Conservation (phyloP, 2,113 vertebrate species). For the Rhynchopsitta pachyrhyncha region DNA sequence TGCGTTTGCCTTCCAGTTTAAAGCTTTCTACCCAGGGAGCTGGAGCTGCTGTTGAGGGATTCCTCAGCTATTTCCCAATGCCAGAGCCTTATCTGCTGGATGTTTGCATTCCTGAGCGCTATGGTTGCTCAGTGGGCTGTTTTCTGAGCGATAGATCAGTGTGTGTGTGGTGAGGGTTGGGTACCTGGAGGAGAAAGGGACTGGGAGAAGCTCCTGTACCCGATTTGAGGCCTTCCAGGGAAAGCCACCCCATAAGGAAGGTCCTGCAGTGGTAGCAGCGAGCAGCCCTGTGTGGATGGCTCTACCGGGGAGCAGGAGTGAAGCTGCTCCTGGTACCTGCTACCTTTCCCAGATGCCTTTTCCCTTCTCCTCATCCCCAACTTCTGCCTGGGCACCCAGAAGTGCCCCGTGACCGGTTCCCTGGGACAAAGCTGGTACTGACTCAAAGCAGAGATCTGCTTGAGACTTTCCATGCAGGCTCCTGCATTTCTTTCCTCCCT, state of each 20-base stretch:
- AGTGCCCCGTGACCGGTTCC: accelerated
- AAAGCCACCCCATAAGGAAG: not conserved
- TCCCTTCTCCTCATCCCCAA: not conserved
- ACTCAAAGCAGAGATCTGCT: not conserved
- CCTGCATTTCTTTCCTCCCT: not conserved
- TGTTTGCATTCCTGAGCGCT: accelerated
- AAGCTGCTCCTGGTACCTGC: not conserved
- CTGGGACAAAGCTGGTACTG: not conserved
- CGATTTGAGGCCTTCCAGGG: not conserved
- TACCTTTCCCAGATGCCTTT: not conserved
- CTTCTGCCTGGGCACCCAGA: not conserved
- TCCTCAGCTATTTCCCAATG: not conserved
- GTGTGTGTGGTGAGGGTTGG: not conserved
- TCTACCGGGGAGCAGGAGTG: not conserved
- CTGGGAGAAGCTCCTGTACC: not conserved
- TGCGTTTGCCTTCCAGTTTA: not conserved
- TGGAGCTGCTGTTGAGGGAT: not conserved
- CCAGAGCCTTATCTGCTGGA: not conserved
- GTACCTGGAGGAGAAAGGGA: not conserved
- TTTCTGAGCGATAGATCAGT: accelerated
- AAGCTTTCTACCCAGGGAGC: not conserved
- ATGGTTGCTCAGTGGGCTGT: not conserved
- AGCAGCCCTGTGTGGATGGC: not conserved
- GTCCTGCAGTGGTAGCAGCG: not conserved
- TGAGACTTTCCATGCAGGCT: not conserved